Percentiles rank a stretch among this genome's conserved stretches.
Conservation (phyloP, 2,888 invertebrate genomes). For the Pollenia amentaria region DNA sequence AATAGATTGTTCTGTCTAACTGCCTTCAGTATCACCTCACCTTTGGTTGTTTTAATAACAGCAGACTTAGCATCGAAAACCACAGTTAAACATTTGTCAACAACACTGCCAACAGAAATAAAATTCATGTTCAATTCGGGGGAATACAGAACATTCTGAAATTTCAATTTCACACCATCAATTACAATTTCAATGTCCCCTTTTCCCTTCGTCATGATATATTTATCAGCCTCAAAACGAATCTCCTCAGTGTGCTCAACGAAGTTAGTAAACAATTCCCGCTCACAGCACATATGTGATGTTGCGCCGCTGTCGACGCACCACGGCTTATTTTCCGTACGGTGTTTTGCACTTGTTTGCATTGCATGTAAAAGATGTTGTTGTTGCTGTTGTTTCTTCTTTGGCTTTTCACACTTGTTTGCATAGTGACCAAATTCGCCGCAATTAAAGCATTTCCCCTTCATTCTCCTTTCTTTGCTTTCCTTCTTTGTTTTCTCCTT, state of each 20-base stretch:
- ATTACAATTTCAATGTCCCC: conserved; percentile 61
- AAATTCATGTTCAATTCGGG: conserved; percentile 68
- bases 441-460: conserved; percentile 4
- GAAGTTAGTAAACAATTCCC: conserved; percentile 51
- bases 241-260: conserved; percentile 57
- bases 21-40: conserved; percentile 45
- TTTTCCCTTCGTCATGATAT: conserved; percentile 55
- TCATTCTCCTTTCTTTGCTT: neutral
- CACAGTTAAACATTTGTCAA: conserved; percentile 68
- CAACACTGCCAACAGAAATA: conserved; percentile 70
- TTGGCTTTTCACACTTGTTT: neutral
- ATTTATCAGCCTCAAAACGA: conserved; percentile 59
- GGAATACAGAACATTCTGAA: conserved; percentile 70
- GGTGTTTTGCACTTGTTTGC: neutral
- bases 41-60: conserved; percentile 32
- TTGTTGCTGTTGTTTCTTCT: conserved; percentile 4
- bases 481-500: neutral
- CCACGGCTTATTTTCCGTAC: conserved; percentile 31
- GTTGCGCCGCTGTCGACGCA: conserved; percentile 74
- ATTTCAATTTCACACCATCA: conserved; percentile 63
- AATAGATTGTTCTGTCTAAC: conserved; percentile 37
- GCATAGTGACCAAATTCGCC: conserved; percentile 18
- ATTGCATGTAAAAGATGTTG: conserved; percentile 24
- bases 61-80: conserved; percentile 58
- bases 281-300: conserved; percentile 67